phyloP scores from a whole-genome alignment of 2,797 vertebrate species.

The Thunnus albacares region DNA sequence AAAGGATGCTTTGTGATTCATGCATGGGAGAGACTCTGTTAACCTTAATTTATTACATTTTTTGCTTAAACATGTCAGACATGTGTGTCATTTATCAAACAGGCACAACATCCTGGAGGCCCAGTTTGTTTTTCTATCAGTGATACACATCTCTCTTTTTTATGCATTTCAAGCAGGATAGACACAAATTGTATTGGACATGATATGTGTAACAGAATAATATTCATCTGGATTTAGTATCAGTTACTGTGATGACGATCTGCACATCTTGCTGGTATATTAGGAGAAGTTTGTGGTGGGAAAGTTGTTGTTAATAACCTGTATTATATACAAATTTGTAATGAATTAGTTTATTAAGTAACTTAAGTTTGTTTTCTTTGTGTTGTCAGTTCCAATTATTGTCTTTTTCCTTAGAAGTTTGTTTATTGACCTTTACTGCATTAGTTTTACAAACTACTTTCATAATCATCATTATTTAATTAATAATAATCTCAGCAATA shows the following conservation, averaged over 20 bases:
- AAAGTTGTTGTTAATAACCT: constrained; percentile 20
- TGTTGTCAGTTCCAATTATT: neutral
- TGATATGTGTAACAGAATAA: constrained; percentile 11
- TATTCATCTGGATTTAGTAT: constrained; percentile 17
- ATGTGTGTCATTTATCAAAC: neutral
- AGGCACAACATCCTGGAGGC: neutral
- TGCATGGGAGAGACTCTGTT: constrained; percentile 25
- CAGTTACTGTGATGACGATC: neutral
- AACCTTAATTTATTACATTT: constrained; percentile 18
- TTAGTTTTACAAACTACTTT: neutral
- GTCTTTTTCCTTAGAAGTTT: neutral
- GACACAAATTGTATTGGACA: constrained; percentile 6
- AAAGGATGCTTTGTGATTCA: constrained; percentile 44
- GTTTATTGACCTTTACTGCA: neutral
- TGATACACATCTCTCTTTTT: neutral
- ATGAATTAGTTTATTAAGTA: constrained; percentile 4
- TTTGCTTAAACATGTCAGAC: constrained; percentile 6
- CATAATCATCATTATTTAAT: neutral
- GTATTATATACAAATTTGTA: constrained; percentile 12
- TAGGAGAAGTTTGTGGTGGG: neutral
- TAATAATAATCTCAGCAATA: neutral
- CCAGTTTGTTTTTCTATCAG: constrained; percentile 9
- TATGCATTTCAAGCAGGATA: neutral
- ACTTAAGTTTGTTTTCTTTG: neutral
- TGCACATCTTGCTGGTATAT: constrained; percentile 12